Percentiles rank a stretch among this genome's conserved stretches.
Conservation (phyloP, 30 jellyfish, hydroid and myxozoan genomes). For the Sanderia malayensis region DNA sequence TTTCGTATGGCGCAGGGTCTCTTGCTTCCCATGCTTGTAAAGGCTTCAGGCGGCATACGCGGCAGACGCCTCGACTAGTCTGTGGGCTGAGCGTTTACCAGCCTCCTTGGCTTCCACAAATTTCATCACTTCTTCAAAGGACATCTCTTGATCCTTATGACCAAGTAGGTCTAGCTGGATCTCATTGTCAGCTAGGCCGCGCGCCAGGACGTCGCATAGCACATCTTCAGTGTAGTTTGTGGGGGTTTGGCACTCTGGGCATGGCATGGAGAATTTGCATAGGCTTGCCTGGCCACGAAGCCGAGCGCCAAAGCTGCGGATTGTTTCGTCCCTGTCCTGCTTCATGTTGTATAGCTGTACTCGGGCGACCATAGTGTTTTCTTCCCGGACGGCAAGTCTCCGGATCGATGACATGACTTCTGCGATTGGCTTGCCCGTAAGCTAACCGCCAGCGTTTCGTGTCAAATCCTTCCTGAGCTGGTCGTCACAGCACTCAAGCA, state of each 20-base stretch:
- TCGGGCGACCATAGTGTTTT: constrained; percentile 40
- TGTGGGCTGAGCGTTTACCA: no score
- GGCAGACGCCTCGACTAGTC: no score
- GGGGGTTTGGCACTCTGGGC: constrained; percentile 21
- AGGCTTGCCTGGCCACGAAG: constrained; percentile 55
- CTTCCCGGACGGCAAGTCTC: constrained; percentile 2
- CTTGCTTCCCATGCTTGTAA: no score
- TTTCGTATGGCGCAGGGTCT: no score
- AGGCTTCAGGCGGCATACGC: no score
- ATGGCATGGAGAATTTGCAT: constrained; percentile 31
- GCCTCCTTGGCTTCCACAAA: no score
- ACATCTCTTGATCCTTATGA: constrained; percentile 26
- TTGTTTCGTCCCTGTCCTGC: constrained; percentile 28
- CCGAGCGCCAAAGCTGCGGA: constrained; percentile 53
- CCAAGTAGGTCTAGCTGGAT: constrained; percentile 53
- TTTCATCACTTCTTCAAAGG: no score
- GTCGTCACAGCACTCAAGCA: constrained; percentile 51
- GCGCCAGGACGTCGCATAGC: constrained; percentile 34
- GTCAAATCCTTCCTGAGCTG: constrained; percentile 47
- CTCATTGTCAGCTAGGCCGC: constrained; percentile 32
- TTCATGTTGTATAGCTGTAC: constrained; percentile 19
- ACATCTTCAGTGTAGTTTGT: constrained; percentile 26
- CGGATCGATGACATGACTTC: constrained; percentile 1
- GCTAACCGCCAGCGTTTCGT: constrained; percentile 45
- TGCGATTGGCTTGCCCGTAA: constrained; percentile 24